Evolutionary conservation across 2,113 vertebrate species (phyloP), one percentile per base, ranked within the genome.

Genomic region (Malurus cyaneus): DNA sequence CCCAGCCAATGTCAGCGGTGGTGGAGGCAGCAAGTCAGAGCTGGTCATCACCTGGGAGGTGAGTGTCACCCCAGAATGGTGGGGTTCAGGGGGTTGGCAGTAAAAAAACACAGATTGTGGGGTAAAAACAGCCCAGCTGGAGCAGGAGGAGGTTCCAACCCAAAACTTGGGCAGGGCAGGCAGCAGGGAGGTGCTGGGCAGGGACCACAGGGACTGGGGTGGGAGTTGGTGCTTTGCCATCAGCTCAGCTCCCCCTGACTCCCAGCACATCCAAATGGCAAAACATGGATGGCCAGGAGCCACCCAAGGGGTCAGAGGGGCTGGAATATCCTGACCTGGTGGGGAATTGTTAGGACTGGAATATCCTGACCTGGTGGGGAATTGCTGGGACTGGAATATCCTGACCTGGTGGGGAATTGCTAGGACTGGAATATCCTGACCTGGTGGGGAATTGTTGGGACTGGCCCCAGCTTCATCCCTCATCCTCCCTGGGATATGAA

Each of bases 1-100:
- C 36, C 99, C 99, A 7, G 99, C 99, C 34, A 99, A 99, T 5
- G 99, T 99, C 97, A 99, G 99, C 8, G 99, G 99, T 94, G 99
- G 99, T 20, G 99, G 99, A 80, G 99, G 99, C 94, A 99, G 98
- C 97, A 99, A 98, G 90, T 99, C 99, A 4, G 99, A 99, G 96
- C 98, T 99, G 98, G 99, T 99, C 96, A 99, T 99, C 96, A 99
- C 98, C 28, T 99, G 99, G 99, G 99, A 99, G 98, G 99, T 99
- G 98, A 98, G 98, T 0, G 31, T 39, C 39, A 39, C 39, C 39
- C 39, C 39, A 39, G 39, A 39, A 39, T 39, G 28, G 50, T 7
- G 50, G 23, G 8, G 74, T 62, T 66, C 52, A 42, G 11, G 56
- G 8, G 2, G 9, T 14, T 54, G 56, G 41, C 9, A 5, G 16